Percentiles rank a stretch among this genome's conserved stretches.
These are phyloP conservation scores for Theocolax elegans DNA, from an alignment of 1,140 invertebrate species.

Conservation along the genomic window DNA sequence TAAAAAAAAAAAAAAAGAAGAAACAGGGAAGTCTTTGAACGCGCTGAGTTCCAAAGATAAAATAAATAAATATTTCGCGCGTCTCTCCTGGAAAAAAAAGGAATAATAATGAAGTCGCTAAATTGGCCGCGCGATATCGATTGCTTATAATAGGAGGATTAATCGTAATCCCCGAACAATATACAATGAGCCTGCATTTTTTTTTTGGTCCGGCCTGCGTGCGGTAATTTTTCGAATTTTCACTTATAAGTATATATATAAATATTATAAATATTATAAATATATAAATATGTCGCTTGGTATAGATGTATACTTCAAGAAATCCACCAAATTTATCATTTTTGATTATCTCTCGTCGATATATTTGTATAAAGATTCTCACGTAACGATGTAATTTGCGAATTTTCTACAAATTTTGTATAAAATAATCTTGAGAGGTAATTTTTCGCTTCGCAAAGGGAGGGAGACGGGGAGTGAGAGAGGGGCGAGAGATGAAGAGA, in stretches of 20 bases:
- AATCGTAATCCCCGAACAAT: constrained; percentile 5
- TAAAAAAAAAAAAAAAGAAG: not conserved
- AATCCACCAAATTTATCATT: no score
- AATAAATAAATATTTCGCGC: no score
- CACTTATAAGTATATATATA: no score
- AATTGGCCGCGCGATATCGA: constrained; percentile 32
- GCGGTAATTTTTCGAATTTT: no score
- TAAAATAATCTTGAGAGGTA: not conserved
- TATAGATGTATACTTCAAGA: not conserved
- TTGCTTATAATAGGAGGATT: constrained; percentile 10
- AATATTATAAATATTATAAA: not conserved
- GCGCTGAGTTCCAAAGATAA: no score
- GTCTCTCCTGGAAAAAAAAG: no score
- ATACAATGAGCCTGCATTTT: not conserved
- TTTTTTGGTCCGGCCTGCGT: not conserved
- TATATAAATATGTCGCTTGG: not conserved
- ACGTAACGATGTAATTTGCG: constrained; percentile 9
- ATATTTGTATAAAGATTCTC: constrained; percentile 11
- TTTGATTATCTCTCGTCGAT: constrained; percentile 6
- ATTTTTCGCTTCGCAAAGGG: constrained; percentile 15
- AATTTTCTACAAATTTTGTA: constrained; percentile 37
- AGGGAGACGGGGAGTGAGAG: not conserved
- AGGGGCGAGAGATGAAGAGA: constrained; percentile 10
- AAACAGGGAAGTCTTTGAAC: not conserved
- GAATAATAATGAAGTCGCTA: no score